These are phyloP conservation scores for Chrysoperla carnea DNA, from an alignment of 1,140 invertebrate species.

Conservation along the genomic window DNA sequence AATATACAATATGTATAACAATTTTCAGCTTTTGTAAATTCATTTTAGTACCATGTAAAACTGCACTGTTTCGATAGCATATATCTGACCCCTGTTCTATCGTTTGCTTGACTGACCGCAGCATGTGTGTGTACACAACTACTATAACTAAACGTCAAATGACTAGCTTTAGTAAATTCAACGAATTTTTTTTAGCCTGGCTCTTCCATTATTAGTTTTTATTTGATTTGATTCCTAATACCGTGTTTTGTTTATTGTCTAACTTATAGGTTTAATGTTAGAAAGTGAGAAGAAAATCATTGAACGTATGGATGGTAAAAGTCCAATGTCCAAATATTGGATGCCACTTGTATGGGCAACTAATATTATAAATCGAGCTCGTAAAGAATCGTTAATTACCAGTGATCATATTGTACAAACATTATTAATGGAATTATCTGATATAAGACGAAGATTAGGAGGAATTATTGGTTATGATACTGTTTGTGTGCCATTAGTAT, in stretches of 20 bases:
- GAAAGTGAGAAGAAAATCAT: conserved; percentile 80
- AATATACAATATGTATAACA: no score
- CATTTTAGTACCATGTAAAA: no score
- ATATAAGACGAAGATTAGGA: conserved; percentile 60
- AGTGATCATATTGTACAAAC: conserved; percentile 80
- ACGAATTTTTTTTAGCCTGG: no score
- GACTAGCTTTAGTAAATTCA: no score
- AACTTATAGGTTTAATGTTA: conserved; percentile 62
- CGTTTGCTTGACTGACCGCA: no score
- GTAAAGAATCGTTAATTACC: conserved; percentile 60
- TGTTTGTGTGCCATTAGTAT: conserved; percentile 91
- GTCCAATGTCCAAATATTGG: conserved; percentile 84
- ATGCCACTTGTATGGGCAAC: conserved; percentile 84
- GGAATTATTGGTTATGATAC: conserved; percentile 86
- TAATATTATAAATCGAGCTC: conserved; percentile 70
- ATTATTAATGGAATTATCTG: conserved; percentile 61
- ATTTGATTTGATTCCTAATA: no score
- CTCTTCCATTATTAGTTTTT: no score
- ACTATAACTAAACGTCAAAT: no score
- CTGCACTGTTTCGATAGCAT: no score
- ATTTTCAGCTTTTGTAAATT: no score
- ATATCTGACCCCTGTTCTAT: no score
- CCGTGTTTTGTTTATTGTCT: neutral
- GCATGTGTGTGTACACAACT: no score
- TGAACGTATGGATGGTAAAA: conserved; percentile 71